phyloP scores from a whole-genome alignment of 2,113 vertebrate species.

The Sarotherodon lohbergeri region DNA sequence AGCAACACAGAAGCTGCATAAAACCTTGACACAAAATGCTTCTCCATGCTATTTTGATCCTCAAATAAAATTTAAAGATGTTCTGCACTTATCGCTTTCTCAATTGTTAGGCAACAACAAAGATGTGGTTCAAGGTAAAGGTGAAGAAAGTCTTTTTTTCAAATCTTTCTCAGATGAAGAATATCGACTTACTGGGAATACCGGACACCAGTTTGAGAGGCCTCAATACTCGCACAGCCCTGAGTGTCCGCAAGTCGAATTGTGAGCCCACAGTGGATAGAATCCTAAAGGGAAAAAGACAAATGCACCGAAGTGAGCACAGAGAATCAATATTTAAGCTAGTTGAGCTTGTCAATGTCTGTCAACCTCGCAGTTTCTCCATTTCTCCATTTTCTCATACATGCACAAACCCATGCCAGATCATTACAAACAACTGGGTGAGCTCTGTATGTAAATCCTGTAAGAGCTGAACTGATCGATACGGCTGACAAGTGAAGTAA shows the following conservation, averaged over 20 bases:
- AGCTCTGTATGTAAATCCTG: slow-evolving; percentile 54
- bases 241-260: slow-evolving; percentile 93
- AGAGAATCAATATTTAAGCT: slow-evolving; percentile 40
- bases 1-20: slow-evolving; percentile 25
- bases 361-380: neutral
- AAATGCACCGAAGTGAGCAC: slow-evolving; percentile 16
- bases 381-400: neutral
- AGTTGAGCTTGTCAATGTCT: slow-evolving; percentile 26
- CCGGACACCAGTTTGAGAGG: slow-evolving; percentile 96
- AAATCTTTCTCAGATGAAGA: neutral
- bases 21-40: neutral
- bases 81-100: neutral
- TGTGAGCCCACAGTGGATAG: slow-evolving; percentile 83
- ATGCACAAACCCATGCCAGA: slow-evolving; percentile 5
- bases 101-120: neutral
- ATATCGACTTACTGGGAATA: slow-evolving; percentile 88
- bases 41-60: slow-evolving; percentile 1
- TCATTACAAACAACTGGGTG: slow-evolving; percentile 31
- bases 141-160: neutral
- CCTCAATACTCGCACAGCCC: slow-evolving; percentile 92
- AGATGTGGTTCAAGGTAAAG: neutral
- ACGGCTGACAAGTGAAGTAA: slow-evolving; percentile 43
- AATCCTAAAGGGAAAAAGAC: slow-evolving; percentile 61
- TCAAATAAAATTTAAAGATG: neutral
- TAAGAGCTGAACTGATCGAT: slow-evolving; percentile 50